phyloP scores from a whole-genome alignment of 1,140 invertebrate species.

The Anastrepha ludens region DNA sequence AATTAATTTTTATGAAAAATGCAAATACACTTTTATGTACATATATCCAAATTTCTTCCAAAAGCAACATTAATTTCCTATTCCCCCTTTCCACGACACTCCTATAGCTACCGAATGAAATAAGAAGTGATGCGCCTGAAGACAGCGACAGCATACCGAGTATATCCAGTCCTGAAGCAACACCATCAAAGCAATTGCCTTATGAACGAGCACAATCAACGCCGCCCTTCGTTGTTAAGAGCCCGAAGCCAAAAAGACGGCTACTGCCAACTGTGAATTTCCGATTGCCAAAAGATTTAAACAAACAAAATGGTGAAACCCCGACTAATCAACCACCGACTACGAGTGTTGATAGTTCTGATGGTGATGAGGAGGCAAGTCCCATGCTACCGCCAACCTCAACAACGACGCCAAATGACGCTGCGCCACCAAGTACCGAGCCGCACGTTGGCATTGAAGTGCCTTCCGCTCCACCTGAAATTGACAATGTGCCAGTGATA shows the following conservation, averaged over 20 bases:
- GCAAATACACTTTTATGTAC: background rate
- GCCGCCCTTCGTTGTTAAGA: background rate
- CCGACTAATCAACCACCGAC: background rate
- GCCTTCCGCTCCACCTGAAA: constrained; percentile 58
- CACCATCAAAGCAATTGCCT: background rate
- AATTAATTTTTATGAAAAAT: background rate
- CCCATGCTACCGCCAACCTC: background rate
- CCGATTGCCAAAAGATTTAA: background rate
- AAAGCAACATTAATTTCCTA: constrained; percentile 45
- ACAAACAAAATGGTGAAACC: background rate
- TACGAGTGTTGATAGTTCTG: background rate
- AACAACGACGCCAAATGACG: background rate
- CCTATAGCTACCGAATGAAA: background rate
- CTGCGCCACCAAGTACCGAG: constrained; percentile 7
- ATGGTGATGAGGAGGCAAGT: background rate
- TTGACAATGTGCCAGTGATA: constrained; percentile 53
- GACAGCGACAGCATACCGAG: constrained; percentile 20
- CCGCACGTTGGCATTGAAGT: background rate
- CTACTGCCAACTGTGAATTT: constrained; percentile 10
- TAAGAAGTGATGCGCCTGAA: background rate
- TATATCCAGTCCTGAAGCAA: background rate
- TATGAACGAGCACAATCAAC: constrained; percentile 19
- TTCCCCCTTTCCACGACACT: constrained; percentile 34
- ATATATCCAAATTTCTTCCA: constrained; percentile 9
- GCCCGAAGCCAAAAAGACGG: background rate